These are phyloP conservation scores for Staurois parvus DNA, from an alignment of 2,797 vertebrate species.

Conservation along the genomic window DNA sequence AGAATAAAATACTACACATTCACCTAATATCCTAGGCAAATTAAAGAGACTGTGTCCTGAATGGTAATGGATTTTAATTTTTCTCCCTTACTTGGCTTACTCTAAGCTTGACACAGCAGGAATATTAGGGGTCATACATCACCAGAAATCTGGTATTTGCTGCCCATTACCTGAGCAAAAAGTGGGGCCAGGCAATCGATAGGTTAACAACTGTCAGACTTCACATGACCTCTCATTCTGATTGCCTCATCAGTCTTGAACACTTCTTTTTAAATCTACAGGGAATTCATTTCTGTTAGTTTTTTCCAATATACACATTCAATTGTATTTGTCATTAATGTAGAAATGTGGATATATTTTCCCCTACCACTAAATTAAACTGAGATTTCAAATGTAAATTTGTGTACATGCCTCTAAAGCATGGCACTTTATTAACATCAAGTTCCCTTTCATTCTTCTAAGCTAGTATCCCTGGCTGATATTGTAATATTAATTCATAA, in stretches of 20 bases:
- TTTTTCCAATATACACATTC: constrained; percentile 4
- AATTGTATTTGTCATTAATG: constrained; percentile 11
- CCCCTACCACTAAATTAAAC: constrained; percentile 5
- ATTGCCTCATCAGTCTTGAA: background rate
- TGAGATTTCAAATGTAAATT: constrained; percentile 14
- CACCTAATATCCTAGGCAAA: too few relatives aligned
- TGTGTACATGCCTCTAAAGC: constrained; percentile 3
- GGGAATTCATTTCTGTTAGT: too few relatives aligned
- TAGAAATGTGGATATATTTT: constrained; percentile 14
- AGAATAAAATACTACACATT: too few relatives aligned
- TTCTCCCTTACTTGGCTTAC: too few relatives aligned
- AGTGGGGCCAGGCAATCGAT: background rate
- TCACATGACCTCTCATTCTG: background rate
- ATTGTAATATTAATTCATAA: constrained; percentile 44
- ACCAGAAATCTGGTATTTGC: too few relatives aligned
- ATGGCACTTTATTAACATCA: background rate
- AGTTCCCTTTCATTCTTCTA: constrained; percentile 24
- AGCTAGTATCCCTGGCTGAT: constrained; percentile 5
- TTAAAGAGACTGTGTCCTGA: too few relatives aligned
- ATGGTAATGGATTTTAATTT: too few relatives aligned
- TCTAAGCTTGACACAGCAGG: too few relatives aligned
- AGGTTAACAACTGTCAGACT: background rate
- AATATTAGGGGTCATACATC: too few relatives aligned
- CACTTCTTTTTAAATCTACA: background rate
- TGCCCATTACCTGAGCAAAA: background rate